Evolutionary conservation across 2,888 invertebrate species (phyloP).

Genomic region (Tipula lateralis): DNA sequence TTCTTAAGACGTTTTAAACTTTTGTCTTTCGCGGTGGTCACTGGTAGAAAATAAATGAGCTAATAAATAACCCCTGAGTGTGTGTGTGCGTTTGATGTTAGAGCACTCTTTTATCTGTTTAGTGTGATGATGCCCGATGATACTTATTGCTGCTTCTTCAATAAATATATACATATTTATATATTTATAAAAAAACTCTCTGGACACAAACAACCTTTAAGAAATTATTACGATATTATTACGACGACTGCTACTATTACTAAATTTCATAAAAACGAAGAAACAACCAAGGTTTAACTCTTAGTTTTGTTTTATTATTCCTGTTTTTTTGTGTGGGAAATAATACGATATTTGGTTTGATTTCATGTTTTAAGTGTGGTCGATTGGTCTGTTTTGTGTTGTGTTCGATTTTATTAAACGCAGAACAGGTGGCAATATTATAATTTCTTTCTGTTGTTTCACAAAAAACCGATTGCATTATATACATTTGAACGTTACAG

Average conservation of each 20-base stretch:
- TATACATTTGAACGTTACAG: neutral
- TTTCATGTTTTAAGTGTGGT: neutral
- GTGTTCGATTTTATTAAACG: neutral
- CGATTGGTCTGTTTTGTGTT: neutral
- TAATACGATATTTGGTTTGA: neutral
- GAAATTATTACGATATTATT: slow-evolving; percentile 1
- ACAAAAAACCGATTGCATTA: neutral
- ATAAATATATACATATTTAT: neutral
- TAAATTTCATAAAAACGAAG: neutral
- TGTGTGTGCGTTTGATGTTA: neutral
- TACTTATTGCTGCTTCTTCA: neutral
- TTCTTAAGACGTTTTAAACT: neutral
- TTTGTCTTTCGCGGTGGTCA: slow-evolving; percentile 29
- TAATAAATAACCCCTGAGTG: neutral
- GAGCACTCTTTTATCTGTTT: neutral
- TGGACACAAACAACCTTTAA: neutral
- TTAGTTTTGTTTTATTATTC: neutral
- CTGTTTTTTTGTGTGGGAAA: slow-evolving; percentile 15
- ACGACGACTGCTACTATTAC: neutral
- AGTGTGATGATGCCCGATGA: neutral
- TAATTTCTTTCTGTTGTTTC: neutral
- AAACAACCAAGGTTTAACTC: slow-evolving; percentile 1
- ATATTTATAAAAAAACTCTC: neutral
- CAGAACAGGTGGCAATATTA: neutral
- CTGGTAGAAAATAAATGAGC: slow-evolving; percentile 27